Base-by-base conservation (phyloP, 1,140 invertebrate species). In the Myzus persicae region DNA sequence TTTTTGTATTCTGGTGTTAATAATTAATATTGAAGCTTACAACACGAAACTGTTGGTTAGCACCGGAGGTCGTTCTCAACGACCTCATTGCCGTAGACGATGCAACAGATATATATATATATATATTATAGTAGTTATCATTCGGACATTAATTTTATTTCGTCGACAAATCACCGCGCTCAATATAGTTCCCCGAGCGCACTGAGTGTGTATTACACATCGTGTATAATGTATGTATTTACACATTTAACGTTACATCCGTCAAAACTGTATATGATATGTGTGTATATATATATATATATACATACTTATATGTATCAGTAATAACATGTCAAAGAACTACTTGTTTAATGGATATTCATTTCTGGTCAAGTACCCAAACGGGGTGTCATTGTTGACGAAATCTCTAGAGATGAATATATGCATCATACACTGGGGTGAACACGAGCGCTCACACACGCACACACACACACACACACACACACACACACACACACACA, bases 281-380 rank as follows among this genome's bases (percentile, higher is more conserved):
- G 42, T 31, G 8, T 0, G 8, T 20, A 46, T 31, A 11, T 4
- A 14, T 11, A n/a, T 31, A 67, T 18, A n/a, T 44, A 20, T 48
- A 87, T 7, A 46, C 14, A n/a, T 20, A 5, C 22, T 1, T 46
- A 22, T 87, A 31, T 18, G 38, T 44, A 42, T 44, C 31, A 38
- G 87, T 51, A 89, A 89, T 92, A 81, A 92, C 90, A 48, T 82
- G 90, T 92, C 90, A 92, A 92, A 92, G 90, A 42, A 89, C 90
- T 92, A 92, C 76, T 92, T 82, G 90, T 92, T 92, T 92, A 92
- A 92, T 92, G 90, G 90, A 92, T 92, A 92, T 92, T 92, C 90
- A 92, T 92, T 92, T 82, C 67, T 92, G 90, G 90, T 92, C 90
- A 92, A 92, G 90, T 92, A 92, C 90, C 90, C 90, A 81, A 81